Base-by-base conservation (phyloP, 2,888 invertebrate genomes). In the Spodoptera exigua region DNA sequence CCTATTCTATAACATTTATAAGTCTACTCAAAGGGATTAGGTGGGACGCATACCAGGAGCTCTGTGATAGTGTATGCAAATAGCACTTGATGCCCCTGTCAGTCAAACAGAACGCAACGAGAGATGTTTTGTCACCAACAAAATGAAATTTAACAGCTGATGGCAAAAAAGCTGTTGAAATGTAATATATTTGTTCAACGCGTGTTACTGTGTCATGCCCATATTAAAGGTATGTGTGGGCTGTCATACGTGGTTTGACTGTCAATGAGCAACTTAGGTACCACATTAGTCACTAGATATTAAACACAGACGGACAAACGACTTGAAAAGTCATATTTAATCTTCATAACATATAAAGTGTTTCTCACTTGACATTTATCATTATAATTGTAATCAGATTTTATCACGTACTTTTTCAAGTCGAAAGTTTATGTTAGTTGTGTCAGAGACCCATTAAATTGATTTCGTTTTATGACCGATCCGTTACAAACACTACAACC, bases 21-120 rank as follows among this genome's bases (percentile, higher is more conserved):
- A 79, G 79, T 88, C 91, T 92, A 79, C 86, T 1, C 60, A 41
- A 16, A 67, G 69, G 83, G 89, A 90, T 92, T 91, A 91, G 79
- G 79, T 75, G 74, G 78, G 86, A 85, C 81, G 86, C 92, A 91
- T 91, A 89, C 90, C 93, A 84, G 90, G 78, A 90, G 90, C 85
- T 58, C 61, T 67, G 75, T 81, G 93, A 93, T 93, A 93, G 85
- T 77, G 80, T 80, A 82, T 80, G 83, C 89, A 93, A 93, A 93
- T 92, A 93, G 79, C 80, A 79, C 81, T 80, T 86, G 89, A 88
- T 86, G 83, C 82, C 71, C 79, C 83, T 81, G 91, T 91, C 90
- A 68, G 64, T 77, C 77, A 70, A 41, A 12, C 43, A 53, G 54
- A 45, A 56, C 75, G 54, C 67, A 74, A 70, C 76, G 70, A 68